Conservation (phyloP, 2,113 vertebrate genomes). For the Poeciliopsis occidentalis region DNA sequence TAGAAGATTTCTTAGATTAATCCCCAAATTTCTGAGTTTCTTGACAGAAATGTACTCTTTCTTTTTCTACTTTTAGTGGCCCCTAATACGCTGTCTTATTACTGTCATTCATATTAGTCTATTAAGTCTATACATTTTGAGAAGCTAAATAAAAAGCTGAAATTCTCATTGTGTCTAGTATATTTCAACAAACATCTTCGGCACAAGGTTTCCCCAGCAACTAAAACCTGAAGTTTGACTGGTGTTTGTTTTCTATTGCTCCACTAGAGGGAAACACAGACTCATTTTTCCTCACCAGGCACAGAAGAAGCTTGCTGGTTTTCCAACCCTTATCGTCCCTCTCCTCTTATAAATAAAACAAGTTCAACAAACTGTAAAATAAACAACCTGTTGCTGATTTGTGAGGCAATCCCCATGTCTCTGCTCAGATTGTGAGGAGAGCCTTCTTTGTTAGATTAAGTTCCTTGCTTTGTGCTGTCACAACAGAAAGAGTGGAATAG, state of each 20-base stretch:
- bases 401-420: not conserved
- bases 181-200: not conserved
- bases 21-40: no score
- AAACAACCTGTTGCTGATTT: not conserved
- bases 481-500: not conserved
- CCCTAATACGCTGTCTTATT: no score
- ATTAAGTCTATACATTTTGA: not conserved
- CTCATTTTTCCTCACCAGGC: slow-evolving; percentile 3
- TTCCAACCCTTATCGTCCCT: fast-evolving
- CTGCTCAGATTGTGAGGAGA: no score
- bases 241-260: not conserved
- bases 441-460: not conserved
- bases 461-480: not conserved
- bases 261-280: slow-evolving; percentile 43
- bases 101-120: no score
- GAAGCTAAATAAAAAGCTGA: not conserved
- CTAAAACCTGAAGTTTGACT: not conserved
- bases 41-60: no score
- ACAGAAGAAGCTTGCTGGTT: not conserved
- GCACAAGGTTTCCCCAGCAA: not conserved
- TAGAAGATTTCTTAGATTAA: no score
- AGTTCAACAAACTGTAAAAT: no score
- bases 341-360: not conserved
- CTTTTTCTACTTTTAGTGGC: no score
- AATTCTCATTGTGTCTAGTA: not conserved